Evolutionary conservation across 2,888 invertebrate species (phyloP).

Genomic region (Melanargia galathea): DNA sequence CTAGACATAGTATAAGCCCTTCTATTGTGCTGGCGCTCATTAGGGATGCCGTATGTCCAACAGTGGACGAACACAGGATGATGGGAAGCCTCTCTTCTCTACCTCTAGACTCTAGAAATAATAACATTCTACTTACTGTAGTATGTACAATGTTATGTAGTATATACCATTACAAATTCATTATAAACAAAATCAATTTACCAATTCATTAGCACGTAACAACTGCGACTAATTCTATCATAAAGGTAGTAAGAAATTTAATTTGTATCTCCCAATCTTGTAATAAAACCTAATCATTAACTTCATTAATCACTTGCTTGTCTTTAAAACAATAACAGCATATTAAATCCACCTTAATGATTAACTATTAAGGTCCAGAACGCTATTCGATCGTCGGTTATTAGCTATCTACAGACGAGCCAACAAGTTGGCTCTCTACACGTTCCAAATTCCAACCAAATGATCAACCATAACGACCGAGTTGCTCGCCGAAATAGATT

Average conservation of each 20-base stretch:
- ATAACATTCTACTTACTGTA: too few relatives aligned
- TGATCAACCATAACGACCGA: not conserved
- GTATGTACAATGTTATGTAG: too few relatives aligned
- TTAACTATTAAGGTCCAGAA: conserved; percentile 52
- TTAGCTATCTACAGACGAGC: conserved; percentile 38
- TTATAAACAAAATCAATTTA: conserved; percentile 32
- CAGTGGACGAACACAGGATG: too few relatives aligned
- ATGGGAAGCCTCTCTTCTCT: too few relatives aligned
- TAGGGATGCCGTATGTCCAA: too few relatives aligned
- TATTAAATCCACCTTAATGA: conserved; percentile 75
- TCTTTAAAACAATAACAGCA: conserved; percentile 77
- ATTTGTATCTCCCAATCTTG: conserved; percentile 42
- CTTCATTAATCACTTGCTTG: conserved; percentile 70
- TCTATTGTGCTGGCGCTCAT: too few relatives aligned
- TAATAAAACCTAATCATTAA: conserved; percentile 49
- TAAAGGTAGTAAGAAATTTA: conserved; percentile 40
- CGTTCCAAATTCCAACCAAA: not conserved
- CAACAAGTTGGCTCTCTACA: not conserved
- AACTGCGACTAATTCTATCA: conserved; percentile 34
- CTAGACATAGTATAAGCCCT: too few relatives aligned
- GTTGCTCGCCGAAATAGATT: too few relatives aligned
- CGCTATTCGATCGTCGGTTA: conserved; percentile 42
- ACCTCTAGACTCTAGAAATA: too few relatives aligned
- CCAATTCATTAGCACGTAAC: conserved; percentile 25
- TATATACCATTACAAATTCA: not conserved